Conservation (phyloP, 2,797 vertebrate species). For the Rhyacichthys aspro region DNA sequence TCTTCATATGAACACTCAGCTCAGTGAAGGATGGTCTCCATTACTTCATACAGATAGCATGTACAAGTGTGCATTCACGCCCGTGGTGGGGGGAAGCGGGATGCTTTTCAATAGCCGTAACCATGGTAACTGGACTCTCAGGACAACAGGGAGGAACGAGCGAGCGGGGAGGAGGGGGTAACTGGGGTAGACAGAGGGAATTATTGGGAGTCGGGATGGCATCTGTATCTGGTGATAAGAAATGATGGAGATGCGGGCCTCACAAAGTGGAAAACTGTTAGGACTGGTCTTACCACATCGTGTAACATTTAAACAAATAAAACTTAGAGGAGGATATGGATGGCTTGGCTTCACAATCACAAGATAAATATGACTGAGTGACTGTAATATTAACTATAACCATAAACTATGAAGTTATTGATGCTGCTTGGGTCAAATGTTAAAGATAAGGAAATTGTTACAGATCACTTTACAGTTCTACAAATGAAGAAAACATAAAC, state of each 20-base stretch:
- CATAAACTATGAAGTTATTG: not conserved
- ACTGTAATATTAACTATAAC: conserved; percentile 4
- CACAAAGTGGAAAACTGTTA: not conserved
- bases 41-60: conserved; percentile 59
- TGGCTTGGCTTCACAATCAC: not conserved
- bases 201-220: conserved; percentile 29
- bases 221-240: conserved; percentile 59
- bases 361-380: conserved; percentile 8
- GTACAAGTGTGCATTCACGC: conserved; percentile 27
- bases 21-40: conserved; percentile 53
- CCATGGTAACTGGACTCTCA: conserved; percentile 73
- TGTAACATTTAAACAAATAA: conserved; percentile 13
- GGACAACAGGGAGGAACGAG: conserved; percentile 47
- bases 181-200: conserved; percentile 26
- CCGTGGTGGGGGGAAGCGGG: conserved; percentile 20
- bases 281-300: conserved; percentile 3
- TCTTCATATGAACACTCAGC: conserved; percentile 48
- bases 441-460: conserved; percentile 19
- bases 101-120: conserved; percentile 61
- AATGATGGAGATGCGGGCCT: conserved; percentile 34
- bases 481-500: not conserved
- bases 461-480: conserved; percentile 6
- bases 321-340: conserved; percentile 1
- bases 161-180: not conserved
- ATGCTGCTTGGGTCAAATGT: conserved; percentile 8